Evolutionary conservation across 2,888 invertebrate species (phyloP).

Genomic region (Eudemis profundana): DNA sequence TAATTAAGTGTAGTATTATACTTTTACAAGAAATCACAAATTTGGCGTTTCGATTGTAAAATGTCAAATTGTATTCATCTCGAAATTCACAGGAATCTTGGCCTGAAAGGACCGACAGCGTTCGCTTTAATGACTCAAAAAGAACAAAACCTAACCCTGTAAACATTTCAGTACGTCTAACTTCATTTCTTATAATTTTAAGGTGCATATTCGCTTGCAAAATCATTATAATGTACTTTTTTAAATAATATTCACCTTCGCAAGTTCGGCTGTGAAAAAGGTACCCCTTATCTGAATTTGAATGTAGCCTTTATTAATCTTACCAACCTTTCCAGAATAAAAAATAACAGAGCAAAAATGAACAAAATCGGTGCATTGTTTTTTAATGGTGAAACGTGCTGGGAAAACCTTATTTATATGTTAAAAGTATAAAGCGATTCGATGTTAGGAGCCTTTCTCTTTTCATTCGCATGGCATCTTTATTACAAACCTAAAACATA

Average conservation of each 20-base stretch:
- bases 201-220: conserved; percentile 20
- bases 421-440: conserved; percentile 25
- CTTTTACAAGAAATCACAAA: conserved; percentile 83
- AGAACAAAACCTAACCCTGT: no score
- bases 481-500: not conserved
- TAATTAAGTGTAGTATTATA: conserved; percentile 80
- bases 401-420: conserved; percentile 10
- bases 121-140: conserved; percentile 17
- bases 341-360: conserved; percentile 15
- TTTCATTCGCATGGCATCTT: conserved; percentile 13
- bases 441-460: conserved; percentile 32
- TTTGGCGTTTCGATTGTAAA: conserved; percentile 62
- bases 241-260: conserved; percentile 15
- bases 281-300: conserved; percentile 15
- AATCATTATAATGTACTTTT: conserved; percentile 3
- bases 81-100: conserved; percentile 31
- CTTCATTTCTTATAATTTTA: conserved; percentile 20
- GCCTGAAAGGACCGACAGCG: conserved; percentile 14
- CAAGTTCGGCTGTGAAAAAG: conserved; percentile 31
- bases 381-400: conserved; percentile 3
- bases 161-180: conserved; percentile 15
- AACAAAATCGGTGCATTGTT: conserved; percentile 5
- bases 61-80: conserved; percentile 58
- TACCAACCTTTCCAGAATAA: not conserved
- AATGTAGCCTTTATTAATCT: conserved; percentile 1